Evolutionary conservation across 1,140 invertebrate genomes (phyloP), one percentile per base, ranked within the genome.

Genomic region (Pissodes strobi): DNA sequence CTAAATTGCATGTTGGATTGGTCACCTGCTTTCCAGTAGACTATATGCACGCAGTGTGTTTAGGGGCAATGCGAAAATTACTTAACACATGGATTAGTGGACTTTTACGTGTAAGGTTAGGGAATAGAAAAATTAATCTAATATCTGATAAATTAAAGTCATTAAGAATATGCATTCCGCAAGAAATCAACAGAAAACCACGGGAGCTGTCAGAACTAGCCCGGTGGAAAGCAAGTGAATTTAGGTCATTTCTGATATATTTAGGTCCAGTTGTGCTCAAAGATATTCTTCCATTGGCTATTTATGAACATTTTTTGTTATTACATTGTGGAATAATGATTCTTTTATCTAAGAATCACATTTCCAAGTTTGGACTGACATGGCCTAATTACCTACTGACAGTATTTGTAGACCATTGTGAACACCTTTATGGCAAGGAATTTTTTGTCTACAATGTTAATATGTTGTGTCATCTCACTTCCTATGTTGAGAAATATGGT

Each of bases 191-290:
- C 48, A 22, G 68, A 62, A 71, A 69, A 67, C 57, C 69, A 9
- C 45, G 64, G 41, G 5, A 8, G 10, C 23, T 69, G 9, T 21
- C 27, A 9, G 67, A 71, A 43, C 13, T 69, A 12, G 10, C 46
- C 17, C 6, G 60, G 12, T 82, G 76, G 76, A 82, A 82, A 73
- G 80, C n/a, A n/a, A n/a, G n/a, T n/a, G n/a, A n/a, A n/a, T n/a
- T n/a, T n/a, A n/a, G n/a, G n/a, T n/a, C n/a, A 41, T 81, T 82
- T 74, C 52, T 82, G 18, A 56, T 81, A 4, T 82, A 82, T 69
- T 74, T 74, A 19, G 81, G 79, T 12, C 71, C 76, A 39, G 65
- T 79, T 25, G 73, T 78, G 23, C 61, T 81, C 23, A 73, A 72
- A 65, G 58, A 70, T 46, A 67, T 72, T 41, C 17, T 80, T 21